Evolutionary conservation across 1,140 invertebrate species (phyloP).

Genomic region (Rhizoglyphus robini): DNA sequence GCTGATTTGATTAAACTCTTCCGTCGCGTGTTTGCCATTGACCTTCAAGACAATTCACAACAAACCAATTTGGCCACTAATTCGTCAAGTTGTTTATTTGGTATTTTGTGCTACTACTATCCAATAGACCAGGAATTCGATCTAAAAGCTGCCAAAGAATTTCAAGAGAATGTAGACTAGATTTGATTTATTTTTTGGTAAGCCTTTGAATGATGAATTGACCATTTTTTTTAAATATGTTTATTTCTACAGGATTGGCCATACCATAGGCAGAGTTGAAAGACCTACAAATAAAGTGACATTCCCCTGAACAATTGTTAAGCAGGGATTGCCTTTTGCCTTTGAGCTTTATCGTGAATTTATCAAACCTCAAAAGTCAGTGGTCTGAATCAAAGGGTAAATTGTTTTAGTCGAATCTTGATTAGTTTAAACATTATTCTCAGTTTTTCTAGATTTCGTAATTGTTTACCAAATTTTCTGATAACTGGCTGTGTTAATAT

Average conservation of each 20-base stretch:
- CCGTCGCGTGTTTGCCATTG: neutral
- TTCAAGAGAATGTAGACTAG: neutral
- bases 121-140: neutral
- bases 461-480: neutral
- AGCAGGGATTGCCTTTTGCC: slow-evolving; percentile 50
- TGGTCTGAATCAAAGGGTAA: slow-evolving; percentile 28
- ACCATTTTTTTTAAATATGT: neutral
- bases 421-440: slow-evolving; percentile 39
- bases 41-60: neutral
- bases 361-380: slow-evolving; percentile 39
- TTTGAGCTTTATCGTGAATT: slow-evolving; percentile 46
- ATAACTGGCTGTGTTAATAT: neutral
- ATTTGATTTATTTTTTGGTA: neutral
- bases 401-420: slow-evolving; percentile 36
- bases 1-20: neutral
- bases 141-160: neutral
- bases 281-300: slow-evolving; percentile 56
- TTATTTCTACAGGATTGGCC: slow-evolving; percentile 47
- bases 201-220: neutral
- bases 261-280: slow-evolving; percentile 47
- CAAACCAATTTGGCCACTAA: neutral
- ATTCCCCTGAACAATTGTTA: slow-evolving; percentile 53
- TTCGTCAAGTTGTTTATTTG: neutral
- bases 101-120: neutral
- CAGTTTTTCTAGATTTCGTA: neutral